Percentiles rank a stretch among this genome's conserved stretches.
Evolutionary conservation across 1,140 invertebrate genomes (phyloP).

Genomic region (Agraylea sexmaculata): DNA sequence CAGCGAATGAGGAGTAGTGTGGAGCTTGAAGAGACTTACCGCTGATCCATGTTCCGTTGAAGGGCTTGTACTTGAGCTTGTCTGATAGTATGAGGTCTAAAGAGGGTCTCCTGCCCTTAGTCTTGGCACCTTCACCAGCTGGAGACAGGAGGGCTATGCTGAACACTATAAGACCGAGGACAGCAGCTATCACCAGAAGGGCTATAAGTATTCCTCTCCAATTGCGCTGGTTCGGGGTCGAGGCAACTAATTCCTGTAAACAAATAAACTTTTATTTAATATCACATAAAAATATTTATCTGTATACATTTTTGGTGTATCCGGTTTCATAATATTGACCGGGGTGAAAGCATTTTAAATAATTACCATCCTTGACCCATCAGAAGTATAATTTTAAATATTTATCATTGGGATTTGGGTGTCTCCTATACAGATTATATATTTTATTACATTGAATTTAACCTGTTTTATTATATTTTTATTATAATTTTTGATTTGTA

Average conservation of each 20-base stretch:
- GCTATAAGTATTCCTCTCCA: slow-evolving; percentile 87
- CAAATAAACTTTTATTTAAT: slow-evolving; percentile 18
- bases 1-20: neutral
- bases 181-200: slow-evolving; percentile 72
- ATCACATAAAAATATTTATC: slow-evolving; percentile 1
- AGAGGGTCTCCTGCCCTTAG: slow-evolving; percentile 50
- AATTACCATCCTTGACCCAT: no score
- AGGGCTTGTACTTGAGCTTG: slow-evolving; percentile 48
- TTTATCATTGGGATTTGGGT: no score
- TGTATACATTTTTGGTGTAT: no score
- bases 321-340: no score
- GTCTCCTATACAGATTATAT: no score
- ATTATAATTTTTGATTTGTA: no score
- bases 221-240: slow-evolving; percentile 70
- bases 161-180: slow-evolving; percentile 74
- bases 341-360: no score
- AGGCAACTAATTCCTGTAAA: slow-evolving; percentile 64
- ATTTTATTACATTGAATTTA: no score
- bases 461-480: no score
- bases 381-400: no score
- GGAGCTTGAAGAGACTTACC: slow-evolving; percentile 41
- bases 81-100: slow-evolving; percentile 53
- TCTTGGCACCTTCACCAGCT: slow-evolving; percentile 53
- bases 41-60: slow-evolving; percentile 72
- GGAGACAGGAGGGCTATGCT: slow-evolving; percentile 77